Conservation (phyloP, 30 jellyfish, hydroid and myxozoan species). For the Hydra vulgaris region DNA sequence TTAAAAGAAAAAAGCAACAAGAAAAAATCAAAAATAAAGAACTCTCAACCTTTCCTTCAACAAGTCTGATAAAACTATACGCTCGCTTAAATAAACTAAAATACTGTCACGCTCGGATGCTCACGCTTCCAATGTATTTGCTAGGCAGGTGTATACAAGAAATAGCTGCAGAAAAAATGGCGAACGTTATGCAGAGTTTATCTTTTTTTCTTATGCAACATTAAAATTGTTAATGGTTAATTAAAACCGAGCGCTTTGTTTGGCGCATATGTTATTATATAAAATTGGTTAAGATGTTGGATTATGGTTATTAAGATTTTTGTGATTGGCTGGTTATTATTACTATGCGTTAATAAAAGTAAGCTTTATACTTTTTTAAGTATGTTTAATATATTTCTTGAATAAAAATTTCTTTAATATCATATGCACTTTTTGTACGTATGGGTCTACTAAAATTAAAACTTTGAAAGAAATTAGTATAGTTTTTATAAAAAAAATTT, state of each 20-base stretch:
- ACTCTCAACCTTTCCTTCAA: not conserved
- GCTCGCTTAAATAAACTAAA: not conserved
- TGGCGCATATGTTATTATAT: not conserved
- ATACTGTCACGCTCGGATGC: not conserved
- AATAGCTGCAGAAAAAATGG: not conserved
- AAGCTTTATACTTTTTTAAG: too few species aligned
- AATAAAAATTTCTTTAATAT: too few species aligned
- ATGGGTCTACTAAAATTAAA: too few species aligned
- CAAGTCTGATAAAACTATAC: not conserved
- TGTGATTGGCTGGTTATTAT: not conserved
- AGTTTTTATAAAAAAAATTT: too few species aligned
- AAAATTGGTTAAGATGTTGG: not conserved
- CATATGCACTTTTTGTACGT: too few species aligned
- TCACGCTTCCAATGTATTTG: not conserved
- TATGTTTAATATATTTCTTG: too few species aligned
- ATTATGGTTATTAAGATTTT: not conserved
- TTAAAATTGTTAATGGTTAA: not conserved
- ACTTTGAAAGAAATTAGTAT: too few species aligned
- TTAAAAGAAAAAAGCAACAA: not conserved
- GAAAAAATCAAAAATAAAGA: not conserved
- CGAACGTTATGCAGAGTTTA: not conserved
- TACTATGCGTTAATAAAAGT: not conserved
- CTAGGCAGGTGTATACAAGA: not conserved
- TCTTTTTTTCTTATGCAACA: not conserved
- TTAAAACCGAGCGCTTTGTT: not conserved